A percentile compares a stretch with the other conserved stretches of the same genome.
Evolutionary conservation across 2,113 vertebrate genomes (phyloP).

Genomic region (Brienomyrus longianalis): DNA sequence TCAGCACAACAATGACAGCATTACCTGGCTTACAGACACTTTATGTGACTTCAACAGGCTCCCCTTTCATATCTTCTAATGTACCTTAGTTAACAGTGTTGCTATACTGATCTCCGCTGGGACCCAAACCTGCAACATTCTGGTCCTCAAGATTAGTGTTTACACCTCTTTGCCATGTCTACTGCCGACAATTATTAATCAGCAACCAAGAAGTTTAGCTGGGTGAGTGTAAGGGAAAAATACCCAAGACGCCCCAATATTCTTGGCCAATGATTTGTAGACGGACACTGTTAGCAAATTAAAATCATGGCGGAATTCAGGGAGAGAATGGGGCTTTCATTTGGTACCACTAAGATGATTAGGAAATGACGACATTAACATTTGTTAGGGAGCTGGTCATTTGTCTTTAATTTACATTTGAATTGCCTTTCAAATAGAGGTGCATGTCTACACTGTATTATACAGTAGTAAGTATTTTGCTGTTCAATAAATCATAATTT

Average conservation of each 20-base stretch:
- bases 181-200: not conserved
- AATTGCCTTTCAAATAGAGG: not conserved
- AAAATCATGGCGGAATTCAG: not conserved
- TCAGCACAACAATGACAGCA: not conserved
- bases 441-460: not conserved
- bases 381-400: not conserved
- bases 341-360: not conserved
- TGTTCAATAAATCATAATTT: not conserved
- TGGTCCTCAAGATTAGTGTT: not conserved
- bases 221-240: not conserved
- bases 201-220: not conserved
- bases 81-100: not conserved
- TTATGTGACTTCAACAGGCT: not conserved
- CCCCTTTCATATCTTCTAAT: not conserved
- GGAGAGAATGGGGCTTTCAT: not conserved
- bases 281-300: not conserved
- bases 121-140: not conserved
- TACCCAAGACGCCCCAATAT: not conserved
- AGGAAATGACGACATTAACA: not conserved
- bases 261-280: not conserved
- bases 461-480: not conserved
- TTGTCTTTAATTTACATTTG: not conserved
- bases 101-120: not conserved
- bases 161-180: not conserved
- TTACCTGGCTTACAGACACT: not conserved